Evolutionary conservation across 2,888 invertebrate genomes (phyloP).

Genomic region (Tenthredo distinguenda): DNA sequence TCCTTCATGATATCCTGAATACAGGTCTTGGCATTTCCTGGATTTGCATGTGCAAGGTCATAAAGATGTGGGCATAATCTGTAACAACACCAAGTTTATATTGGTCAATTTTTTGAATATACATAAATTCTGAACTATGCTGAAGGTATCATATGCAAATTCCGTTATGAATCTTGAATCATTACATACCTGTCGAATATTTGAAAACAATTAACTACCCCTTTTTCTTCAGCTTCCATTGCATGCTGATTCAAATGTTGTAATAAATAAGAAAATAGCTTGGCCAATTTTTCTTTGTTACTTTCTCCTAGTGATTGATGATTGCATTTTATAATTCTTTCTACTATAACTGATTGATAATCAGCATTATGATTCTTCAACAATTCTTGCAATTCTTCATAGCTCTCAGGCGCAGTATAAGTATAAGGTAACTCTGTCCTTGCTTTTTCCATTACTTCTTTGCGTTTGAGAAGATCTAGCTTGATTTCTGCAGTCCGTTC

Average conservation of each 20-base stretch:
- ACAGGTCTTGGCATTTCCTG: conserved; percentile 84
- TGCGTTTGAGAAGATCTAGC: conserved; percentile 74
- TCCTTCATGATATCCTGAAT: conserved; percentile 86
- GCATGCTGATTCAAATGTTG: conserved; percentile 88
- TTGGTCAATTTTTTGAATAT: background rate
- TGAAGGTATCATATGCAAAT: background rate
- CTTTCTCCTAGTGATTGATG: conserved; percentile 89
- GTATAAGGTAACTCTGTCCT: conserved; percentile 82
- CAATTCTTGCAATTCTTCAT: conserved; percentile 83
- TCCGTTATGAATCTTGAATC: background rate
- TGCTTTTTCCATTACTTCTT: conserved; percentile 80
- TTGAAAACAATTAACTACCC: conserved; percentile 81
- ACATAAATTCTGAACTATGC: background rate
- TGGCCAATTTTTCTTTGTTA: conserved; percentile 88
- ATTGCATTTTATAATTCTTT: conserved; percentile 92
- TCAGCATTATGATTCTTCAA: conserved; percentile 82
- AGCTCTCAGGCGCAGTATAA: conserved; percentile 82
- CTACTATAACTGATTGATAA: conserved; percentile 86
- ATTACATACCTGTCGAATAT: conserved; percentile 80
- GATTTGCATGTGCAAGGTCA: conserved; percentile 87
- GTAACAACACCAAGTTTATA: conserved; percentile 47
- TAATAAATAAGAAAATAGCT: conserved; percentile 87
- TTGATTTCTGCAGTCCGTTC: conserved; percentile 67
- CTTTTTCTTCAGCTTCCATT: conserved; percentile 71
- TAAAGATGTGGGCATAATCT: conserved; percentile 79